Evolutionary conservation across 2,888 invertebrate species (phyloP).

Genomic region (Ptilodon capucinus): DNA sequence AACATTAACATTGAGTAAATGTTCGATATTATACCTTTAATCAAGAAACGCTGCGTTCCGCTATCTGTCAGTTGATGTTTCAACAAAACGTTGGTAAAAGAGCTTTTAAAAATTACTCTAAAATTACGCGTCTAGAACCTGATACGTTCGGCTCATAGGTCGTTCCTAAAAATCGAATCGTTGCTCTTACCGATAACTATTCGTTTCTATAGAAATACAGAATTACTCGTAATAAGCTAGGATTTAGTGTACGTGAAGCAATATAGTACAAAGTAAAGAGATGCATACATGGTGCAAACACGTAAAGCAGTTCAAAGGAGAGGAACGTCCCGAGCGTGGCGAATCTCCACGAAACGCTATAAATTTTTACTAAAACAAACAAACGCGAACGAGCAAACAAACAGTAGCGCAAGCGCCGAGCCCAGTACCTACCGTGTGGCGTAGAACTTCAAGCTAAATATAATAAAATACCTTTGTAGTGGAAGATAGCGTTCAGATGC

Average conservation of each 20-base stretch:
- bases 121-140: no score
- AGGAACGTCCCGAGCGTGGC: conserved; percentile 42
- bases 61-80: no score
- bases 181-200: no score
- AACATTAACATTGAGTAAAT: not conserved
- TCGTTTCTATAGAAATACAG: no score
- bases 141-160: no score
- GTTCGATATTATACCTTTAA: not conserved
- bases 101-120: no score
- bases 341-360: conserved; percentile 61
- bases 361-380: conserved; percentile 75
- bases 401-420: conserved; percentile 52
- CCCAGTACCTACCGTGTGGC: conserved; percentile 30
- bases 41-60: no score
- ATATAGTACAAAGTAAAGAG: conserved; percentile 39
- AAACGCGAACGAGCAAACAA: conserved; percentile 58
- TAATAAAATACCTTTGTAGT: conserved; percentile 18
- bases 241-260: conserved; percentile 15
- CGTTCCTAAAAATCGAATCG: no score
- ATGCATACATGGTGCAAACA: conserved; percentile 43
- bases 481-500: not conserved
- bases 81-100: no score
- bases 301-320: conserved; percentile 59
- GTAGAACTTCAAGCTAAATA: conserved; percentile 33
- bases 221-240: conserved; percentile 6